Base-by-base conservation (phyloP, 2,888 invertebrate species). In the Platycnemis pennipes region DNA sequence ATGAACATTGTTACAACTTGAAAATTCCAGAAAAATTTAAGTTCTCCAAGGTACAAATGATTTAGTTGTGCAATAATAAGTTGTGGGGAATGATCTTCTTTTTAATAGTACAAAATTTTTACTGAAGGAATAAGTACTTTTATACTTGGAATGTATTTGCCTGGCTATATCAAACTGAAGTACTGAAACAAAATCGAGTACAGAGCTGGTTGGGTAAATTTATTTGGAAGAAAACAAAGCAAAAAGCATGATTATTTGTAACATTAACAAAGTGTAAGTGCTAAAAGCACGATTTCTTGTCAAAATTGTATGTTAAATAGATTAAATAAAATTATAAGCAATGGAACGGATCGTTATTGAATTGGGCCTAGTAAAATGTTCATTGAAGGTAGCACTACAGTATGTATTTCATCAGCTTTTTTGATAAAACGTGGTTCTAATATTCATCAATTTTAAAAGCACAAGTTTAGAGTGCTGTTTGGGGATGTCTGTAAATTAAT, bases 91-190 rank as follows among this genome's bases (percentile, higher is more conserved):
- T 91, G 91, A 91, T 91, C 56, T 91, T 91, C 91, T 91, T 91
- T 91, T 91, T 69, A 91, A 91, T 91, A 91, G 91, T 91, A 91
- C 91, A 91, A 91, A 91, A 91, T 91, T 91, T 91, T 91, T 91
- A 91, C 91, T 91, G 63, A 69, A 69, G 91, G 91, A 91, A 91
- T 91, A 91, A 91, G 91, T 91, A 91, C 91, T 91, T 91, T 91
- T 91, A 91, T 91, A 91, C 91, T 91, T 63, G 63, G 63, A 56
- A 91, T 91, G 63, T 91, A 44, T 91, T 69, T 91, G 91, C 91
- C 91, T 91, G 63, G 91, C 91, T 91, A 91, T 44, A 91, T 31
- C 69, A 26, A 45, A 89, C 42, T 63, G 69, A 31, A 91, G 44
- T 91, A 91, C 69, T 69, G 91, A 69, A 69, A 91, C 44, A 53